phyloP scores from a whole-genome alignment of 2,113 vertebrate species.

The Salminus brasiliensis region DNA sequence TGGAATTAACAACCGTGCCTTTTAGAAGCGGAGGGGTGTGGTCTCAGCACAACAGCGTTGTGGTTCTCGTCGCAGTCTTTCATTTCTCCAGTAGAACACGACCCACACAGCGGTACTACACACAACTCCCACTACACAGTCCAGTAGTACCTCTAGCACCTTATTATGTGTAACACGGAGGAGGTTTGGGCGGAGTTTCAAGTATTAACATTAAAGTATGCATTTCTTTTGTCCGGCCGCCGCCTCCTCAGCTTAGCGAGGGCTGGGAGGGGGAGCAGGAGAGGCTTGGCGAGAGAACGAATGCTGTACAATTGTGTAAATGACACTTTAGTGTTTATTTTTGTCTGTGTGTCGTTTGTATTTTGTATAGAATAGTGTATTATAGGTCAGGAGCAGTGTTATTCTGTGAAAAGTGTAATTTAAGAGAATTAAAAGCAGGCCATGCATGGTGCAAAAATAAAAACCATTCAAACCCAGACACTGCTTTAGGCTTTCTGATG shows the following conservation, averaged over 20 bases:
- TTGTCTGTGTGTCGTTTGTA: slow-evolving; percentile 59
- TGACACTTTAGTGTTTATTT: slow-evolving; percentile 71
- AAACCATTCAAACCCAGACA: slow-evolving; percentile 42
- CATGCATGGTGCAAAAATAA: slow-evolving; percentile 74
- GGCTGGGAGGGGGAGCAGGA: slow-evolving; percentile 68
- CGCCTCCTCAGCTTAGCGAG: slow-evolving; percentile 56
- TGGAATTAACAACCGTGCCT: too few species aligned
- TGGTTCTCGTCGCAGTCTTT: too few species aligned
- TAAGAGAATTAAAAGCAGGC: slow-evolving; percentile 76
- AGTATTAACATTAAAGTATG: slow-evolving; percentile 50
- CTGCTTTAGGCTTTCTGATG: slow-evolving; percentile 58
- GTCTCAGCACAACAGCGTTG: too few species aligned
- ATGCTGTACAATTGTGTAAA: slow-evolving; percentile 85
- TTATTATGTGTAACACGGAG: slow-evolving; percentile 73
- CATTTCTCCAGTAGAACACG: not conserved
- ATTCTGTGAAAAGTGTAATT: slow-evolving; percentile 86
- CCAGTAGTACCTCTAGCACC: slow-evolving; percentile 69
- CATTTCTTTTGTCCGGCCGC: slow-evolving; percentile 55
- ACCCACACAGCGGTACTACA: slow-evolving; percentile 2
- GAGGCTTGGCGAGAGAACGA: slow-evolving; percentile 59
- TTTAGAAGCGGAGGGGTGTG: too few species aligned
- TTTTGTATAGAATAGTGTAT: slow-evolving; percentile 85
- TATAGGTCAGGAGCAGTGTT: slow-evolving; percentile 85
- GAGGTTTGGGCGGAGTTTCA: slow-evolving; percentile 57
- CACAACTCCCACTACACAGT: slow-evolving; percentile 21